Conservation (phyloP, 2,113 vertebrate species). For the Empidonax alnorum region DNA sequence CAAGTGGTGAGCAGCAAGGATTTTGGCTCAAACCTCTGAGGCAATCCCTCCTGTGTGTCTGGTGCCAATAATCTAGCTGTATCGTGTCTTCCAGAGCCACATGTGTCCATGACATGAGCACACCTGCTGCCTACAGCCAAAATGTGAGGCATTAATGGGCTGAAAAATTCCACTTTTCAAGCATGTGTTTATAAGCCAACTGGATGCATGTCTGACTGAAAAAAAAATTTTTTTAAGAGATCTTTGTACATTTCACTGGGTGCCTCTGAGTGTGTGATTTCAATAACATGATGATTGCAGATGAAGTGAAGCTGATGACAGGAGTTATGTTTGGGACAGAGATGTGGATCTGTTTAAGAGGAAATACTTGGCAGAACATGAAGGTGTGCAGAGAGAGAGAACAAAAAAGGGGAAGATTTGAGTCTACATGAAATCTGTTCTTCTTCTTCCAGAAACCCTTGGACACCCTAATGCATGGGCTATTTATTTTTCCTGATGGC, state of each 20-base stretch:
- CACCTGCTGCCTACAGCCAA: neutral
- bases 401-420: neutral
- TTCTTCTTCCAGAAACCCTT: neutral
- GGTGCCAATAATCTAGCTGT: neutral
- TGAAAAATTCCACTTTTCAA: neutral
- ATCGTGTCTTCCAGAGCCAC: neutral
- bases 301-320: neutral
- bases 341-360: neutral
- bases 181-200: neutral
- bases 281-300: neutral
- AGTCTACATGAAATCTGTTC: neutral
- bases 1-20: rapidly evolving
- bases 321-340: neutral
- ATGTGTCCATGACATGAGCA: rapidly evolving
- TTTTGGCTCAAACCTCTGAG: neutral
- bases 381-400: neutral
- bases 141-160: neutral
- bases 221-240: neutral
- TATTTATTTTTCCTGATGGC: neutral
- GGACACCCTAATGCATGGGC: neutral
- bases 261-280: neutral
- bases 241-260: neutral
- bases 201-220: neutral
- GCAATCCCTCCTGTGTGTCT: neutral
- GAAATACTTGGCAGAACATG: neutral